Base-by-base conservation (phyloP, 2,888 invertebrate species). In the Petrolisthes manimaculis region DNA sequence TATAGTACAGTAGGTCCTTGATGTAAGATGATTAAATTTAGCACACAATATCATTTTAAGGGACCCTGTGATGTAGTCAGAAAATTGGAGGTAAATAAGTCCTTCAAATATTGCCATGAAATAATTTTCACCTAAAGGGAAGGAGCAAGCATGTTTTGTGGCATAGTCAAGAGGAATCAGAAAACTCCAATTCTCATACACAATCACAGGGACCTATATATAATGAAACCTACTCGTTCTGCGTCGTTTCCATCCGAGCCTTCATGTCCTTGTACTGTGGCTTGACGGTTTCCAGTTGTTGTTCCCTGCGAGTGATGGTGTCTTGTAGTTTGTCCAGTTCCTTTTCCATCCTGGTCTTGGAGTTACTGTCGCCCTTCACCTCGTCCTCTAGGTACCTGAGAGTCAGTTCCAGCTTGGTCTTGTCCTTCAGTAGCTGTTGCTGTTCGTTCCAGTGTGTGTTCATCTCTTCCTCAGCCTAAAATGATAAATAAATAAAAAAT, bases 181-280 rank as follows among this genome's bases (percentile, higher is more conserved):
- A 2, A 37, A 2, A 37, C 37, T 37, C 37, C 37, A 37, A 37
- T 37, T 37, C 37, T 37, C 37, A 37, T 37, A 37, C 37, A 1
- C 1, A 2, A 37, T 2, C 37, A 37, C n/a, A 8, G 37, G 37
- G n/a, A 18, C 14, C 14, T n/a, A n/a, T n/a, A 67, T 8, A 67
- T 8, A 67, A 67, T 12, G 8, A 69, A 24, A 92, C 93, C 93
- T 93, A 93, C 92, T 97, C 96, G 88, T 97, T 93, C 0, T 97
- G 97, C 92, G 97, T 97, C 92, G 97, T 96, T 92, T 99, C 98
- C 93, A 99, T 99, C 83, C 96, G 95, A 21, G 96, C 95, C 92
- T 97, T 96, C 95, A 98, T 96, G 91, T 96, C 96, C 93, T 99
- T 98, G 93, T 98, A 99, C 92, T 97, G 93, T 0, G 99, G 99